Base-by-base conservation (phyloP, 53 echinoderm and acorn worm species). In the Luidia sarsii region DNA sequence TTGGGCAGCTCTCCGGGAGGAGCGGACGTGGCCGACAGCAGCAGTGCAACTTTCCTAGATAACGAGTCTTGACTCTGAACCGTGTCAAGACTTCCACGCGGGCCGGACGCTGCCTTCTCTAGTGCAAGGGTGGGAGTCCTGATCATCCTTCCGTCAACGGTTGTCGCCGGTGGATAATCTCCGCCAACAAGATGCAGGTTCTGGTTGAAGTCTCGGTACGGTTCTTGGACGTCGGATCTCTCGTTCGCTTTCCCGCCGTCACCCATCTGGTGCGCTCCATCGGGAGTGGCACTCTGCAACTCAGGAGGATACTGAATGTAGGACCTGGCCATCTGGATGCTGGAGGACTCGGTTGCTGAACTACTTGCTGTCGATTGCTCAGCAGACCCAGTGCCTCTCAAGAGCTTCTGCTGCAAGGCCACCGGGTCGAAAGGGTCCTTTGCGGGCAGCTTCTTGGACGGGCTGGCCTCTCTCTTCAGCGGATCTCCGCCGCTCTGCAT, bases 301-400 rank as follows among this genome's bases (percentile, higher is more conserved):
- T 87, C 87, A 30, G 86, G 80, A 33, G 95, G 95, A 82, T 95
- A 95, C 19, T 93, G 87, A 36, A 95, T 93, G 63, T 90, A 93
- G 13, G 92, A 85, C 21, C 86, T 79, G 19, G 89, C 83, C 8
- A 77, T 77, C 77, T 77, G 59, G 5, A 61, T 77, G 43, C 45
- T 77, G 33, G 77, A 60, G 31, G 41, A 60, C 61, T 77, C 77
- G 9, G 77, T 60, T 45, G 61, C 48, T 48, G 61, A 18, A 20
- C 60, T 77, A n/a, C 43, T 77, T 11, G 31, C 48, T 46, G 21
- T 14, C 8, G 77, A 77, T 60, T 24, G 20, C 32, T 77, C 45
- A 18, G 61, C 27, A 22, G 75, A 62, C 60, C 39, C 48, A 60
- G 77, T 77, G 57, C 57, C 57, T 25, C 57, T 52, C 33, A 7